Conservation (phyloP, 1,140 invertebrate species). For the Paraescarpia echinospica region DNA sequence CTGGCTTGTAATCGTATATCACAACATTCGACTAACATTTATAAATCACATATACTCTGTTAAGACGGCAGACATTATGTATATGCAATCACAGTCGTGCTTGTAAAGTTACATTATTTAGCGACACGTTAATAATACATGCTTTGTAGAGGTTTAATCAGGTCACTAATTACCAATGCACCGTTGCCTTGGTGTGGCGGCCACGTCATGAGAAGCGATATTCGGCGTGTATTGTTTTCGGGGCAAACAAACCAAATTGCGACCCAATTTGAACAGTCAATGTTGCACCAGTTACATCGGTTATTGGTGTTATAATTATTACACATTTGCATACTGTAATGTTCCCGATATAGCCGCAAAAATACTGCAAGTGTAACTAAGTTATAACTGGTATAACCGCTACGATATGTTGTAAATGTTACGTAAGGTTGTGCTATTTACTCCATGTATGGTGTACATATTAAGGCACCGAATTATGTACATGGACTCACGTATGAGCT, state of each 20-base stretch:
- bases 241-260: neutral
- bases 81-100: neutral
- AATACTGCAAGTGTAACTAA: neutral
- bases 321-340: neutral
- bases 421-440: neutral
- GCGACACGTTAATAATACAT: neutral
- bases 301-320: neutral
- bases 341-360: neutral
- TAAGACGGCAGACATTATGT: neutral
- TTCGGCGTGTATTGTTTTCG: neutral
- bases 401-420: neutral
- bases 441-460: neutral
- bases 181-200: neutral
- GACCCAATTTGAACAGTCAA: neutral
- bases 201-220: neutral
- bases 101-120: neutral
- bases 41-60: neutral
- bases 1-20: neutral
- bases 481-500: too few species aligned
- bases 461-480: too few species aligned
- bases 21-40: neutral
- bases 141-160: neutral
- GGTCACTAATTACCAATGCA: neutral
- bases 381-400: neutral
- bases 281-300: neutral